Evolutionary conservation across 2,797 vertebrate genomes (phyloP).

Genomic region (Thamnophis elegans): DNA sequence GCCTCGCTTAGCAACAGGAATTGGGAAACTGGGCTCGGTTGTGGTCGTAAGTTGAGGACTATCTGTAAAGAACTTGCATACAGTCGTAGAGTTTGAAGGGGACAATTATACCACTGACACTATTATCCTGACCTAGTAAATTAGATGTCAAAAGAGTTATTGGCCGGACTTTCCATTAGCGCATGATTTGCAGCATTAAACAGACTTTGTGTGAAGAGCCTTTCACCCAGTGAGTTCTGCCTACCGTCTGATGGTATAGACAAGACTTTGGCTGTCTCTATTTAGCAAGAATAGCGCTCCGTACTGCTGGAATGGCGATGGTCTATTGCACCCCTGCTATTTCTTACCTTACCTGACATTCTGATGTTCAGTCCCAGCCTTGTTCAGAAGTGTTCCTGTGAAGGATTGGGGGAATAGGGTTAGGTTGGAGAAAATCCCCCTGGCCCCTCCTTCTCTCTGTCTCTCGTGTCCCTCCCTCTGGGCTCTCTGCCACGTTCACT

Average conservation of each 20-base stretch:
- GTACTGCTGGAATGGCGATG: fast-evolving
- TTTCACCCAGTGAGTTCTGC: neutral
- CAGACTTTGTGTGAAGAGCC: neutral
- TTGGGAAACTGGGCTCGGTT: too few relatives aligned
- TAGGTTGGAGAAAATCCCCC: neutral
- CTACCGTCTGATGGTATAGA: neutral
- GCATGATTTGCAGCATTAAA: neutral
- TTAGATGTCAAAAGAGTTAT: neutral
- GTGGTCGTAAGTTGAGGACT: neutral
- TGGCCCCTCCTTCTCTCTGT: slow-evolving; percentile 21
- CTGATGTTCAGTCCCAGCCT: neutral
- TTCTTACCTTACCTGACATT: too few relatives aligned
- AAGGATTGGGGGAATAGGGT: neutral
- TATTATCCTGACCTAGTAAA: neutral
- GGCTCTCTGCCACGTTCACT: slow-evolving; percentile 43
- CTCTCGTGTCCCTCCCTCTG: slow-evolving; percentile 58
- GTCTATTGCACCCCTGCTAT: too few relatives aligned
- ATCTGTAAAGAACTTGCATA: neutral
- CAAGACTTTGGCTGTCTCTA: neutral
- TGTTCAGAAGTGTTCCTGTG: neutral
- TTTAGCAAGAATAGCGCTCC: neutral
- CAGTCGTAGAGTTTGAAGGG: neutral
- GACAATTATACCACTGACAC: neutral
- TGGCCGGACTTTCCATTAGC: neutral
- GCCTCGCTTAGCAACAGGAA: too few relatives aligned